phyloP scores from a whole-genome alignment of 2,888 invertebrate genomes.

The Drosophila stalkeri region DNA sequence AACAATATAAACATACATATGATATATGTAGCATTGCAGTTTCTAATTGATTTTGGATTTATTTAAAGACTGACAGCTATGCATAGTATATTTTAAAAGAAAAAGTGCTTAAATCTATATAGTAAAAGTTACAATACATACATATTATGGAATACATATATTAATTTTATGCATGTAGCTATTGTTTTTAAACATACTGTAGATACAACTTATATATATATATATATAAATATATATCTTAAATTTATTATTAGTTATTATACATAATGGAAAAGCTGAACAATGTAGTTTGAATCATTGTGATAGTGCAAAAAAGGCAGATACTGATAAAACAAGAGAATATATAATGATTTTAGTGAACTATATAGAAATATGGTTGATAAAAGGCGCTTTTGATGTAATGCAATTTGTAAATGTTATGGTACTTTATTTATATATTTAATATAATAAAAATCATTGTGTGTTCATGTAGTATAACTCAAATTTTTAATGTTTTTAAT shows the following conservation, averaged over 20 bases:
- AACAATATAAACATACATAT: constrained; percentile 15
- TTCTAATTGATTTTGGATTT: constrained; percentile 58
- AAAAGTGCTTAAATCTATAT: constrained; percentile 12
- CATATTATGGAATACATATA: constrained; percentile 36
- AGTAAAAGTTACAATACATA: constrained; percentile 34
- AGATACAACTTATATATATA: constrained; percentile 35
- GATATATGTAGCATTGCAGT: constrained; percentile 36
- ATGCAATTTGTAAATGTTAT: constrained; percentile 70
- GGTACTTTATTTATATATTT: constrained; percentile 59
- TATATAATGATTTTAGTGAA: constrained; percentile 48
- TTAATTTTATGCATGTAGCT: constrained; percentile 59
- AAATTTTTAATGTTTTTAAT: neutral
- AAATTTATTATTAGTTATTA: constrained; percentile 30
- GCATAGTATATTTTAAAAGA: constrained; percentile 61
- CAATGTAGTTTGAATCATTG: constrained; percentile 73
- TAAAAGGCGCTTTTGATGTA: constrained; percentile 69
- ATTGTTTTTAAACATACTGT: constrained; percentile 66
- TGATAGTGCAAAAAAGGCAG: constrained; percentile 64
- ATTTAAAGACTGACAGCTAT: constrained; percentile 74
- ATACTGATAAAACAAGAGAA: constrained; percentile 44
- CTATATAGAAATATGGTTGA: constrained; percentile 29
- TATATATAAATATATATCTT: constrained; percentile 35
- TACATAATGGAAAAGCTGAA: constrained; percentile 32
- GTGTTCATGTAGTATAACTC: constrained; percentile 73
- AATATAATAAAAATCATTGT: constrained; percentile 71